Evolutionary conservation across 1,140 invertebrate genomes (phyloP), one percentile per base, ranked within the genome.

Genomic region (Drosophila tsacasi): DNA sequence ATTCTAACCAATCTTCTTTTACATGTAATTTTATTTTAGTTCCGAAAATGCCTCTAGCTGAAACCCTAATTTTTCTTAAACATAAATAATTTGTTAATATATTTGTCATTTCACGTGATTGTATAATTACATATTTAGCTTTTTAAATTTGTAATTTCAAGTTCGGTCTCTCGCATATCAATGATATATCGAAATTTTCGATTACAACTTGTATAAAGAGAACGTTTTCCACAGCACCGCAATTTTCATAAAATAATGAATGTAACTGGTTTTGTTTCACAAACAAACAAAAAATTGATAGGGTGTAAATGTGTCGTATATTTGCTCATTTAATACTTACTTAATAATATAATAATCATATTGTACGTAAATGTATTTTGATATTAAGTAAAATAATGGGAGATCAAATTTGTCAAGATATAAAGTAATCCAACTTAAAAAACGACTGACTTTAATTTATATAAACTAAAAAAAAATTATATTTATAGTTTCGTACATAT

Each of bases 381-480:
- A 64, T 59, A 65, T 75, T 37, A 76, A 64, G 67, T 49, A 81
- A 55, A 44, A 61, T 64, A 57, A 78, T 54, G 46, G 72, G 73
- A 76, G 63, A 68, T 62, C 21, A 32, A 39, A 79, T 66, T 76
- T 72, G 52, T 65, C 63, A 68, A 79, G 64, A 79, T 68, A 72
- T 54, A 59, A 65, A 61, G 40, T 83, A 90, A 81, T 81, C 44
- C 49, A 84, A 72, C 60, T 37, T 44, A 71, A 78, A 73, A 84
- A 84, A 76, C 67, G 84, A 89, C 84, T 89, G 84, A 89, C 81
- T 90, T 85, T 86, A 72, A 76, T 77, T 80, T 79, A 55, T 23
- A 55, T 55, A 35, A 54, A 21, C 12, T 55, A 54, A 63, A 84
- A 50, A 44, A 72, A 73, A 77, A 76, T 17, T 76, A 61, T 50